Evolutionary conservation across 2,888 invertebrate genomes (phyloP).

Genomic region (Microchrysa polita): DNA sequence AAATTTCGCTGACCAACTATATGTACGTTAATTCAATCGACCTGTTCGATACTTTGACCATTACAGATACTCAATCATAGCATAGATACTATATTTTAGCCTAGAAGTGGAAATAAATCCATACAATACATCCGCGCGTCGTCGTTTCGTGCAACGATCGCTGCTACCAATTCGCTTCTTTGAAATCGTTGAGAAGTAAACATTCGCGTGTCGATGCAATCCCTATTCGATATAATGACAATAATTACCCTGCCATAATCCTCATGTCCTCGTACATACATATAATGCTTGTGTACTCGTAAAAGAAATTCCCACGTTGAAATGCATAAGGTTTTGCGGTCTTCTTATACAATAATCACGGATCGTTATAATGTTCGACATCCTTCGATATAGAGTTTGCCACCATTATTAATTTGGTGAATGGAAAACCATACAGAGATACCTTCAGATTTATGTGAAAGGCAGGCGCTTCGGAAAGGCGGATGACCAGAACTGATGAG

Average conservation of each 20-base stretch:
- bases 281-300: too few species aligned
- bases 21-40: slow-evolving; percentile 33
- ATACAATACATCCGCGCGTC: neutral
- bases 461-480: slow-evolving; percentile 20
- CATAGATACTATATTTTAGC: neutral
- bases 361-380: slow-evolving; percentile 33
- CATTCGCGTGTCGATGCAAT: slow-evolving; percentile 36
- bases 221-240: slow-evolving; percentile 43
- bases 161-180: neutral
- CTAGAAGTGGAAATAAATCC: neutral
- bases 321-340: slow-evolving; percentile 13
- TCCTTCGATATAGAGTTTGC: slow-evolving; percentile 29
- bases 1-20: slow-evolving; percentile 30
- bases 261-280: slow-evolving; percentile 14
- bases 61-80: slow-evolving; percentile 1
- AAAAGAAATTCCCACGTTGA: slow-evolving; percentile 37
- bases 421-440: neutral
- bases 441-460: neutral
- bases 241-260: slow-evolving; percentile 38
- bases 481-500: slow-evolving; percentile 39
- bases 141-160: neutral
- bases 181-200: slow-evolving; percentile 19
- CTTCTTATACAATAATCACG: slow-evolving; percentile 17
- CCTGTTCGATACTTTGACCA: neutral
- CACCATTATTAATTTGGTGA: neutral